A percentile compares a stretch with the other conserved stretches of the same genome.
phyloP scores from a whole-genome alignment of 1,140 invertebrate genomes.

The Eubasilissa regina region DNA sequence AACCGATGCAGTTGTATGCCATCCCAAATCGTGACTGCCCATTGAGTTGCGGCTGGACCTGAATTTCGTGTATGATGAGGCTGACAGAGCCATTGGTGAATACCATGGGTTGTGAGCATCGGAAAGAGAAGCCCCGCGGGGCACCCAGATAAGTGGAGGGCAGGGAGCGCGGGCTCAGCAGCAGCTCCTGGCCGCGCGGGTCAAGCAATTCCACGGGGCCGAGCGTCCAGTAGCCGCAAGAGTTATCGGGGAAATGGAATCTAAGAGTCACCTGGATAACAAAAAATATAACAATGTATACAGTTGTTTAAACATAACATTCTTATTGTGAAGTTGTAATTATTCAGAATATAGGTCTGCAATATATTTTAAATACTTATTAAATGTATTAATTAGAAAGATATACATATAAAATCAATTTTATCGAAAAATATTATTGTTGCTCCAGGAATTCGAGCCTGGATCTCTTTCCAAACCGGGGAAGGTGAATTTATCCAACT shows the following conservation, averaged over 20 bases:
- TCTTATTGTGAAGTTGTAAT: too few relatives aligned
- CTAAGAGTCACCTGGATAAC: conserved; percentile 69
- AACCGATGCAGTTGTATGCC: conserved; percentile 90
- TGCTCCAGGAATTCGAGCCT: too few relatives aligned
- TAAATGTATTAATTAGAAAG: too few relatives aligned
- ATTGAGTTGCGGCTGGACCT: conserved; percentile 74
- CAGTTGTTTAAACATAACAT: too few relatives aligned
- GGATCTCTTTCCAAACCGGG: too few relatives aligned
- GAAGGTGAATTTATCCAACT: too few relatives aligned
- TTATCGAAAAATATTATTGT: too few relatives aligned
- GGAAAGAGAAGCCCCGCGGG: conserved; percentile 71
- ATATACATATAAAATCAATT: too few relatives aligned
- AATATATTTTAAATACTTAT: too few relatives aligned
- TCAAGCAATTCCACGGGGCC: conserved; percentile 72
- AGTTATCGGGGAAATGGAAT: conserved; percentile 69
- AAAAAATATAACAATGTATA: too few relatives aligned
- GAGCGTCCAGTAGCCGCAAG: conserved; percentile 71
- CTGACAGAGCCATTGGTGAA: conserved; percentile 68
- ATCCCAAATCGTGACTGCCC: conserved; percentile 75
- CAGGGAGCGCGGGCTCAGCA: conserved; percentile 63
- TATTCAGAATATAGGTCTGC: too few relatives aligned
- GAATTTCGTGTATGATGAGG: conserved; percentile 68
- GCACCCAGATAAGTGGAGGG: conserved; percentile 66
- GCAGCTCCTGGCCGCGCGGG: conserved; percentile 60
- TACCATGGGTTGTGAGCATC: conserved; percentile 69